Evolutionary conservation across 2,797 vertebrate genomes (phyloP).

Genomic region (Oreortyx pictus): DNA sequence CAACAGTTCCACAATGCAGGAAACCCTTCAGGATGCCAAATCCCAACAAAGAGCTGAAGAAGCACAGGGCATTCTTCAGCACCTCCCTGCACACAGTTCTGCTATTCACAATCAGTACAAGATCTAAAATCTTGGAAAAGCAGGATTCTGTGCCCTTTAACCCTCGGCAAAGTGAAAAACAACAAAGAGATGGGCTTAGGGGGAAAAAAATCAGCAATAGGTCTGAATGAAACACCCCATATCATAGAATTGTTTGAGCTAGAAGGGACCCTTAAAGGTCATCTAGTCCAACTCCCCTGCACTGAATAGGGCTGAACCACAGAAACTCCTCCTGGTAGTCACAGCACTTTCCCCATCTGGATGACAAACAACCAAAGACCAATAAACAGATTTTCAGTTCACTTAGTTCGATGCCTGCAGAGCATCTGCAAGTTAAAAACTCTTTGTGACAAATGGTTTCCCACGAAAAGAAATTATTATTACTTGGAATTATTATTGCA

Average conservation of each 20-base stretch:
- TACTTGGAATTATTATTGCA: not conserved
- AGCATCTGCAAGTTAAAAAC: not conserved
- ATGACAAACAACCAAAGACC: not conserved
- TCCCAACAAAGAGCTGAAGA: not conserved
- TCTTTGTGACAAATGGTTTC: not conserved
- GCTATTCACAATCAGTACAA: not conserved
- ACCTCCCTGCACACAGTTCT: not conserved
- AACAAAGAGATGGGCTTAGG: not conserved
- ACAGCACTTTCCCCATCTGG: not conserved
- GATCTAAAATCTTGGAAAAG: not conserved
- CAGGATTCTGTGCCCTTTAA: not conserved
- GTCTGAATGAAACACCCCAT: not conserved
- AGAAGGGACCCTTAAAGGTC: too few species aligned
- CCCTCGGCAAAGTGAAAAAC: not conserved
- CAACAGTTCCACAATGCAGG: not conserved
- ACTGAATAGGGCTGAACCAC: not conserved
- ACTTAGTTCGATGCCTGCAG: constrained; percentile 15
- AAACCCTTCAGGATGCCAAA: not conserved
- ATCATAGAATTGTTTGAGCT: too few species aligned
- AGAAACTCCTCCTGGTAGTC: not conserved
- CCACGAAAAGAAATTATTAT: not conserved
- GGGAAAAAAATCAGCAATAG: not conserved
- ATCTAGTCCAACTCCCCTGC: too few species aligned
- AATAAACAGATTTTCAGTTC: constrained; percentile 30
- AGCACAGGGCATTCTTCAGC: not conserved